Conservation (phyloP, 2,797 vertebrate species). For the Delichon dasypus region DNA sequence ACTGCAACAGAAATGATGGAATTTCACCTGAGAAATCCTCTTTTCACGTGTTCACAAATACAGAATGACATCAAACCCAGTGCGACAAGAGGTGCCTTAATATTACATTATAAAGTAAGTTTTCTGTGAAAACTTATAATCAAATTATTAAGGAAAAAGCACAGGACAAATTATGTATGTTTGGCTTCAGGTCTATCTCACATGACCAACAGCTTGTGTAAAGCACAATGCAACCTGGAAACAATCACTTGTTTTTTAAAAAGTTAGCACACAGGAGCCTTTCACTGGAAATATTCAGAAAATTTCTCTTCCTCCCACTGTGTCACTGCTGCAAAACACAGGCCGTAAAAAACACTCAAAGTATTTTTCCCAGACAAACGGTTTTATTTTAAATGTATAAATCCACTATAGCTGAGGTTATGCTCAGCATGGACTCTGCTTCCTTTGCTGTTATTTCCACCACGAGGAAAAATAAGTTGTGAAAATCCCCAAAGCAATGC, state of each 20-base stretch:
- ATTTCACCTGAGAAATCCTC: background rate
- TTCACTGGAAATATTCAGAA: background rate
- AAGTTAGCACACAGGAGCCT: background rate
- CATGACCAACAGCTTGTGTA: background rate
- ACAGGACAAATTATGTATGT: background rate
- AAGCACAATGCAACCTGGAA: background rate
- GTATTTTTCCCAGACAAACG: background rate
- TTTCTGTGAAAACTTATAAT: background rate
- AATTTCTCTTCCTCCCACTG: background rate
- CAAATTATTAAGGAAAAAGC: background rate
- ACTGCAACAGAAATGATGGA: slow-evolving; percentile 72
- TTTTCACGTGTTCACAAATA: background rate
- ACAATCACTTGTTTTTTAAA: background rate
- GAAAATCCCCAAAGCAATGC: background rate
- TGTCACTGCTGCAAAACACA: background rate
- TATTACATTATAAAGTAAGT: background rate
- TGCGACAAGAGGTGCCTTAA: background rate
- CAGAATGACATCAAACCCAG: background rate
- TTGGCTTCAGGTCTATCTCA: background rate
- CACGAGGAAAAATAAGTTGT: background rate
- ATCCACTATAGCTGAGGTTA: background rate
- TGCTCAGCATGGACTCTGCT: background rate
- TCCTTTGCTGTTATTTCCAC: background rate
- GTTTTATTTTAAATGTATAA: background rate
- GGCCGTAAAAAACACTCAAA: background rate